Evolutionary conservation across 2,888 invertebrate genomes (phyloP), one percentile per base, ranked within the genome.

Genomic region (Chymomyza caudatula): DNA sequence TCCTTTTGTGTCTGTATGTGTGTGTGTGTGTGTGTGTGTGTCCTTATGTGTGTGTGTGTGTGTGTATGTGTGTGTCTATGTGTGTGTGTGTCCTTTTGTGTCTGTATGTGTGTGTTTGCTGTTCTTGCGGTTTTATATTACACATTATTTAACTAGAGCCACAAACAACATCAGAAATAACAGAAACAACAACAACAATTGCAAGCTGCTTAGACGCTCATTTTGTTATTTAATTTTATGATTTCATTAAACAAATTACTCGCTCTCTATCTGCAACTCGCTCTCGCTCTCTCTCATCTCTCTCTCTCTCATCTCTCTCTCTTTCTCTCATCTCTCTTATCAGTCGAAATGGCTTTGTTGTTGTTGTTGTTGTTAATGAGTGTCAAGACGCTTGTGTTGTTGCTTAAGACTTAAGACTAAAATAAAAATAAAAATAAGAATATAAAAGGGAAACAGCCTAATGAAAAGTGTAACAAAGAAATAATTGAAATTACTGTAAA

Each of bases 201-300:
- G 52, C 67, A 82, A 69, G 65, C 82, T 72, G 73, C 76, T 75
- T 69, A 61, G 73, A 60, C 64, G 79, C 67, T 75, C 78, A 79
- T 76, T 80, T 74, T 71, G 51, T 51, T 51, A 74, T 69, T 72
- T 82, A 80, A 80, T 82, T 80, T 85, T 74, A 85, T 82, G 85
- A 85, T 80, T 85, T 80, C 79, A 80, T 85, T 80, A 76, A 76
- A 76, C 74, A 79, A 82, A 85, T 82, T 74, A 68, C 67, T 62
- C 29, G 15, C 51, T 51, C 47, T 60, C 29, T 37, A n/a, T n/a
- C 29, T 37, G 2, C 11, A 37, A 1, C 29, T 8, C 11, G 11
- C 2, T 11, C 2, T 37, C 1, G 8, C 11, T 11, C 11, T 11
- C 8, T 8, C 29, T 11, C 29, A 37, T 37, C 29, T 37, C 29